Evolutionary conservation across 2,797 vertebrate genomes (phyloP).

Genomic region (Hapalemur alaotrensis): DNA sequence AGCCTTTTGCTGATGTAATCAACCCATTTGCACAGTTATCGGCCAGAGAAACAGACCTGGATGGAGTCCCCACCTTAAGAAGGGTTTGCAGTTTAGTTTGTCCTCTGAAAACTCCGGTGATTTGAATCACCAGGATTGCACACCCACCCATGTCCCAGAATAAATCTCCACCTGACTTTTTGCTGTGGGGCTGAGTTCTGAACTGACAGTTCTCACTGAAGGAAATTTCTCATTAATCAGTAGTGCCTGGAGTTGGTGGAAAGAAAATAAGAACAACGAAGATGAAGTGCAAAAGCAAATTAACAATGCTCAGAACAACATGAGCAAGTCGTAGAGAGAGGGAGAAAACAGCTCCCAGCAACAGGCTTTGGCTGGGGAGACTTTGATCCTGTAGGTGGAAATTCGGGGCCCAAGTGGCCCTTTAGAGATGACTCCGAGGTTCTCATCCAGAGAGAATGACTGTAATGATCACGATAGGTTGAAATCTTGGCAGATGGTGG

Average conservation of each 20-base stretch:
- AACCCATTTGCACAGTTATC: not conserved
- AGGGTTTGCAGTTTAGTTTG: not conserved
- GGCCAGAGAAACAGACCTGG: conserved; percentile 23
- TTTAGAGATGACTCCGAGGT: not conserved
- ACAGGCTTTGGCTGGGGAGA: not conserved
- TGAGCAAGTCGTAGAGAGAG: not conserved
- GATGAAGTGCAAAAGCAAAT: conserved; percentile 27
- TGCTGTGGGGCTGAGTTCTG: conserved; percentile 18
- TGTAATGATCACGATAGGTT: not conserved
- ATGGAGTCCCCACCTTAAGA: not conserved
- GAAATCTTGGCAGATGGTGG: conserved; percentile 50
- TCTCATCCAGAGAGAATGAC: conserved; percentile 30
- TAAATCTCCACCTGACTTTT: not conserved
- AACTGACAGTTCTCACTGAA: conserved; percentile 34
- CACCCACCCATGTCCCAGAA: not conserved
- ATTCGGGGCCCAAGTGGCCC: not conserved
- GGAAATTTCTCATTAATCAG: conserved; percentile 48
- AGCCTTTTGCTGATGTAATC: not conserved
- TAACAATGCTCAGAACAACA: not conserved
- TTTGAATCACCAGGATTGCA: not conserved
- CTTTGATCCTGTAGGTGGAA: not conserved
- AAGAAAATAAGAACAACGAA: not conserved
- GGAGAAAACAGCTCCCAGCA: not conserved
- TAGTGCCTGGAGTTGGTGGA: conserved; percentile 12
- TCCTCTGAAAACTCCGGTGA: not conserved